Conservation (phyloP, 1,140 invertebrate genomes). For the Uloborus diversus region DNA sequence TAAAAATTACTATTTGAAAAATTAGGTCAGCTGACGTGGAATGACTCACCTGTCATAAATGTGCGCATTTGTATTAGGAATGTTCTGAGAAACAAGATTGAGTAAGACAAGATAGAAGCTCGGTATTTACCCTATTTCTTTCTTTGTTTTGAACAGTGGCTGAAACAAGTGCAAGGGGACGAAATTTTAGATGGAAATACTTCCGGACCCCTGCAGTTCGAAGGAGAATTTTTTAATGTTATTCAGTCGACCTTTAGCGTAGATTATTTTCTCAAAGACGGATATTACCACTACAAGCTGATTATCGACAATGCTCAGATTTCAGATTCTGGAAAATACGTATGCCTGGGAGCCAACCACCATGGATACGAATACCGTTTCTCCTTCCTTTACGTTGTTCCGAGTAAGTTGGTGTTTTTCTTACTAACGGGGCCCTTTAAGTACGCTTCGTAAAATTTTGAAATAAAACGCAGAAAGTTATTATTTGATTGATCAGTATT, state of each 20-base stretch:
- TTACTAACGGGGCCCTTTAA: background rate
- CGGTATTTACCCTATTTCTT: background rate
- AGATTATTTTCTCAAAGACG: constrained; percentile 44
- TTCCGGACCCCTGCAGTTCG: constrained; percentile 9
- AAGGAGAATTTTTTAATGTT: constrained; percentile 53
- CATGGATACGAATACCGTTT: constrained; percentile 60
- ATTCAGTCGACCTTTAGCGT: constrained; percentile 18
- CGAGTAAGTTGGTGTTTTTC: constrained; percentile 57
- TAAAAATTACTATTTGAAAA: too few species aligned
- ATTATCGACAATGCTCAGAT: constrained; percentile 57
- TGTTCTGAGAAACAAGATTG: too few species aligned
- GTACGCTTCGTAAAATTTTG: background rate
- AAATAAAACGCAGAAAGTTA: background rate
- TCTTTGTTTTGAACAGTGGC: constrained; percentile 51
- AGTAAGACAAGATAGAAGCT: too few species aligned
- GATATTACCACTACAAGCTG: constrained; percentile 60
- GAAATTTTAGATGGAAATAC: background rate
- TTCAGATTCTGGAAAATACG: constrained; percentile 60
- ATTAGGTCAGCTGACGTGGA: too few species aligned
- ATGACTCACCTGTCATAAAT: too few species aligned
- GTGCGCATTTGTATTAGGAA: too few species aligned
- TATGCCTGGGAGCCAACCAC: constrained; percentile 62
- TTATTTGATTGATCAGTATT: background rate
- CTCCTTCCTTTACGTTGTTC: constrained; percentile 59
- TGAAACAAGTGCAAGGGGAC: constrained; percentile 41